These are phyloP conservation scores for Calliphora vicina DNA, from an alignment of 1,140 invertebrate genomes.

Conservation along the genomic window DNA sequence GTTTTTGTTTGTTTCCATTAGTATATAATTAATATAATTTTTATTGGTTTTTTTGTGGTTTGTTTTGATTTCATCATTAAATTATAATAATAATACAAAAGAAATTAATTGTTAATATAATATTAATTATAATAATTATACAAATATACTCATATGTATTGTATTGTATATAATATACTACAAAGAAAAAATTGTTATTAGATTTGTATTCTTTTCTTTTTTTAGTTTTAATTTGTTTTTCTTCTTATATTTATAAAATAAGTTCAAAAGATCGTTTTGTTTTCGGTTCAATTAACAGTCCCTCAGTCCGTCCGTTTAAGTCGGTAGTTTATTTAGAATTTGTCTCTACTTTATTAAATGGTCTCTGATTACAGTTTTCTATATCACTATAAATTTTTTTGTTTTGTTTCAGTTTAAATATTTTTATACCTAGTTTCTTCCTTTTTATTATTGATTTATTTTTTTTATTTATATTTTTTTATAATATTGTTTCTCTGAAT, in stretches of 20 bases:
- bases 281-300: conserved; percentile 36
- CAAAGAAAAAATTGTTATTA: background rate
- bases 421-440: background rate
- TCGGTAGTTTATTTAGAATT: background rate
- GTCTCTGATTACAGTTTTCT: conserved; percentile 9
- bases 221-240: conserved; percentile 9
- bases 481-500: background rate
- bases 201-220: too few species aligned
- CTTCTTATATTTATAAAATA: conserved; percentile 26
- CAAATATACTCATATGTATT: background rate
- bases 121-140: background rate
- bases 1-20: background rate
- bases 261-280: conserved; percentile 39
- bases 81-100: conserved; percentile 23
- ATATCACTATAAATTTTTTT: background rate
- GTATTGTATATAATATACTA: background rate
- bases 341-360: conserved; percentile 9
- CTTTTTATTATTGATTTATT: too few species aligned
- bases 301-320: background rate
- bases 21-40: conserved; percentile 3
- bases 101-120: conserved; percentile 14
- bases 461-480: background rate
- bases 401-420: background rate
- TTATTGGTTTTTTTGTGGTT: background rate
- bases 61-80: background rate